These are phyloP conservation scores for Sebastes fasciatus DNA, from an alignment of 2,113 vertebrate genomes.

Conservation along the genomic window DNA sequence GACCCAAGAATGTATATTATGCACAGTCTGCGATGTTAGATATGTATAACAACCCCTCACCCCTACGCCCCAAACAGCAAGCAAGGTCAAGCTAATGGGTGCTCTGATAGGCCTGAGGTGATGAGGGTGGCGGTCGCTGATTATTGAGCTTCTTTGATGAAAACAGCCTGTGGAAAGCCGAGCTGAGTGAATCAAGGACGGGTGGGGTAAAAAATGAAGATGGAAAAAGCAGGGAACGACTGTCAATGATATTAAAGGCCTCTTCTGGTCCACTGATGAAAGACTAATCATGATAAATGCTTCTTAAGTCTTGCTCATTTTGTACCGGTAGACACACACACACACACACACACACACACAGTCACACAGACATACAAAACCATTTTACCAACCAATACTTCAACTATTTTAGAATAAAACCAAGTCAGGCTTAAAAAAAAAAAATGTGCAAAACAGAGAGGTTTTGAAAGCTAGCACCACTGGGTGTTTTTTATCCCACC, in stretches of 20 bases:
- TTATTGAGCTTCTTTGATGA: slow-evolving; percentile 66
- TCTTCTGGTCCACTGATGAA: slow-evolving; percentile 74
- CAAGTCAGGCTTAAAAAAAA: slow-evolving; percentile 16
- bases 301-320: slow-evolving; percentile 62
- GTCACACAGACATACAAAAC: slow-evolving; percentile 11
- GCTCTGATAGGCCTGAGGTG: slow-evolving; percentile 40
- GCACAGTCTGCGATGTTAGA: background rate
- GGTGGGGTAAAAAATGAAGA: slow-evolving; percentile 64
- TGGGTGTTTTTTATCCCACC: slow-evolving; percentile 32
- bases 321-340: slow-evolving; percentile 18
- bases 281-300: slow-evolving; percentile 81
- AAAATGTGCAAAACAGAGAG: slow-evolving; percentile 7
- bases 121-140: slow-evolving; percentile 32
- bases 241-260: slow-evolving; percentile 70
- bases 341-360: background rate
- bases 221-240: slow-evolving; percentile 61
- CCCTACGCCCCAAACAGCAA: background rate
- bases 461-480: slow-evolving; percentile 30
- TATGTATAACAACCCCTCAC: slow-evolving; percentile 25
- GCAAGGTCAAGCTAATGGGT: slow-evolving; percentile 67
- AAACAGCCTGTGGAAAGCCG: slow-evolving; percentile 53
- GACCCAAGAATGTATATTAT: background rate
- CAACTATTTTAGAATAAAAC: slow-evolving; percentile 31
- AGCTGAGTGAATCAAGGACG: slow-evolving; percentile 32
- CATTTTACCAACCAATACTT: slow-evolving; percentile 35